A percentile compares a stretch with the other conserved stretches of the same genome.
Conservation (phyloP, 2,113 vertebrate genomes). For the Onychostoma macrolepis region DNA sequence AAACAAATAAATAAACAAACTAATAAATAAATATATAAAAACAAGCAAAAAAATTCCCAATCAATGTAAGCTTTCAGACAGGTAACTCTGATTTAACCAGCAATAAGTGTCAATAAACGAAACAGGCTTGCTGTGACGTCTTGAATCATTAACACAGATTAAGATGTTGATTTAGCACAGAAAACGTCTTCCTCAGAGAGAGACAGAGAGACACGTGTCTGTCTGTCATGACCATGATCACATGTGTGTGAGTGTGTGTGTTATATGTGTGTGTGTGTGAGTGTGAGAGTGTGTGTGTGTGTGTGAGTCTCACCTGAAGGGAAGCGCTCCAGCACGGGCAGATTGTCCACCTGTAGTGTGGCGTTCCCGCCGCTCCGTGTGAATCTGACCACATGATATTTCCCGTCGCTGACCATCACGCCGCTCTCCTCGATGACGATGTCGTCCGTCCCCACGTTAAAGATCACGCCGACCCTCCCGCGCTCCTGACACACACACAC, state of each 20-base stretch:
- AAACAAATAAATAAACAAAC: background rate
- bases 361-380: constrained; percentile 92
- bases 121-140: background rate
- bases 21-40: too few relatives aligned
- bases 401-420: constrained; percentile 91
- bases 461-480: constrained; percentile 90
- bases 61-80: too few relatives aligned
- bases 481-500: constrained; percentile 77
- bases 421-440: constrained; percentile 89
- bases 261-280: too few relatives aligned
- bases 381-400: constrained; percentile 94
- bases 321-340: constrained; percentile 91
- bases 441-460: constrained; percentile 96
- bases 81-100: background rate
- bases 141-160: background rate
- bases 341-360: constrained; percentile 94
- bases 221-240: background rate
- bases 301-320: constrained; percentile 83
- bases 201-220: background rate
- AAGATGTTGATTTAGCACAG: background rate
- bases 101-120: background rate
- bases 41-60: too few relatives aligned
- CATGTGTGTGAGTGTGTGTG: background rate
- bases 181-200: background rate
- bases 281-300: background rate